Conservation (phyloP, 2,113 vertebrate species). For the Forbesichthys papilliferus region DNA sequence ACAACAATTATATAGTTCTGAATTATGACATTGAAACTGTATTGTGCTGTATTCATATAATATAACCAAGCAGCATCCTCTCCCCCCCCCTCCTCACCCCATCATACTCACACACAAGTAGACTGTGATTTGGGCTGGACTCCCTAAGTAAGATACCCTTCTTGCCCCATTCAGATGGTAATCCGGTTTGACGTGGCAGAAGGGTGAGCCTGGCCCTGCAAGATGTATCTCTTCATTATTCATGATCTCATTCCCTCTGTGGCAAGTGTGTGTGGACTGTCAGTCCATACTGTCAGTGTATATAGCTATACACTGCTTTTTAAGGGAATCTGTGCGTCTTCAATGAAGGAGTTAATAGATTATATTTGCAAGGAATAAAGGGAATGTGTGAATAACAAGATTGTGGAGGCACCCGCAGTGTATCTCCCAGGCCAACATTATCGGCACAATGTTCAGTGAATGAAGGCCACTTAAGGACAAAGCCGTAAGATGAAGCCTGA, state of each 20-base stretch:
- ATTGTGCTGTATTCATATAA: too few relatives aligned
- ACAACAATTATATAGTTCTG: too few relatives aligned
- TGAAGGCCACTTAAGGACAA: conserved; percentile 10
- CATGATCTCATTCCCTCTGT: conserved; percentile 32
- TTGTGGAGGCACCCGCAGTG: neutral
- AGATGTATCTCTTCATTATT: conserved; percentile 66
- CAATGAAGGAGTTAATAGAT: too few relatives aligned
- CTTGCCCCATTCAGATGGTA: conserved; percentile 16
- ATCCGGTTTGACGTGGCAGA: conserved; percentile 50
- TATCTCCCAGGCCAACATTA: neutral
- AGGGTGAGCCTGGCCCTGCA: conserved; percentile 46
- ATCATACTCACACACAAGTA: neutral
- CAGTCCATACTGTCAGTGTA: too few relatives aligned
- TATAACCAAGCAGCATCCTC: too few relatives aligned
- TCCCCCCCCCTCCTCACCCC: neutral
- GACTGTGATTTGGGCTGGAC: neutral
- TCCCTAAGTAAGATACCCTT: neutral
- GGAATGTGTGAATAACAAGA: too few relatives aligned
- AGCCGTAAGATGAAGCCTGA: conserved; percentile 9
- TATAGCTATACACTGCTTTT: too few relatives aligned
- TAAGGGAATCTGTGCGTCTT: too few relatives aligned
- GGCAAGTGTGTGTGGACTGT: too few relatives aligned
- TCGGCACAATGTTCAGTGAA: neutral
- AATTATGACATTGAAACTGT: too few relatives aligned
- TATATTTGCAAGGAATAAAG: too few relatives aligned